phyloP scores from a whole-genome alignment of 2,113 vertebrate genomes.

The Protomyctophum bolini region DNA sequence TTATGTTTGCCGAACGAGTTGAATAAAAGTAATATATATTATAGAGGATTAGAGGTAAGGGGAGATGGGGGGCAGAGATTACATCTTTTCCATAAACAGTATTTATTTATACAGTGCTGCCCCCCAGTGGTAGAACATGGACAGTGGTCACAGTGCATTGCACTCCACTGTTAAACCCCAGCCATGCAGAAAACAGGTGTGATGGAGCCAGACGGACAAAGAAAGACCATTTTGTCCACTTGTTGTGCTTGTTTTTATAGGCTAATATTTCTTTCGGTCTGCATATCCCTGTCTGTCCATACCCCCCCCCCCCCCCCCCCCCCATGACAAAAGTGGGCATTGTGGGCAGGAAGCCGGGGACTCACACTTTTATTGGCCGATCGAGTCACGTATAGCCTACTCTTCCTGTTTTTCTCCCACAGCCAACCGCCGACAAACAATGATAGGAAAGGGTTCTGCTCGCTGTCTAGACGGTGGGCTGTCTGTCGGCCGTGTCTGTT shows the following conservation, averaged over 20 bases:
- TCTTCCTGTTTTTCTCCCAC: conserved; percentile 79
- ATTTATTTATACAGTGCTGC: conserved; percentile 38
- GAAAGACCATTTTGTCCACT: not conserved
- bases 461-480: conserved; percentile 74
- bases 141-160: conserved; percentile 27
- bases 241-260: too few species aligned
- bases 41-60: not conserved
- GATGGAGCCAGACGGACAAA: not conserved
- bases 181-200: not conserved
- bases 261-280: conserved; percentile 4
- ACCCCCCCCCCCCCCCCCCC: too few species aligned
- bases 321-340: too few species aligned
- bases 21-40: not conserved
- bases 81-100: not conserved
- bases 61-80: not conserved
- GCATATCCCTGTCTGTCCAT: not conserved
- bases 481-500: conserved; percentile 57
- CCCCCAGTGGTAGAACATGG: conserved; percentile 34
- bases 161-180: not conserved
- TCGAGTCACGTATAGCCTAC: conserved; percentile 35
- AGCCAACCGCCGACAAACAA: conserved; percentile 75
- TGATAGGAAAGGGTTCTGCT: conserved; percentile 75
- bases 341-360: conserved; percentile 40
- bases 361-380: conserved; percentile 37
- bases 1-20: not conserved